Evolutionary conservation across 2,888 invertebrate genomes (phyloP).

Genomic region (Allolobophora icterica): DNA sequence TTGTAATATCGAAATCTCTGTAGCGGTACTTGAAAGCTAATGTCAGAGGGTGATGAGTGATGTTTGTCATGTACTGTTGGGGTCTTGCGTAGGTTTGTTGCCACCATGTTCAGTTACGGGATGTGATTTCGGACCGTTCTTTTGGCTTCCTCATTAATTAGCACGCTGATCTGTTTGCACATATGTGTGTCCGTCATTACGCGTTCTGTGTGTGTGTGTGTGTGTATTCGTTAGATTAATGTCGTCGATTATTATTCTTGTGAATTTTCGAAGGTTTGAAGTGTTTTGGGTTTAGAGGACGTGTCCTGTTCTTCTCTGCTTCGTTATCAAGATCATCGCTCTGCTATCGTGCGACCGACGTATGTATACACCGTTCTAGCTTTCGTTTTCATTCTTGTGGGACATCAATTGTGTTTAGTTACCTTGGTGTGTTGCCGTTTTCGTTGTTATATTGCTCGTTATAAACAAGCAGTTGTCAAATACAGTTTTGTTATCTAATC

Average conservation of each 20-base stretch:
- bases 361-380: neutral
- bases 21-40: too few relatives aligned
- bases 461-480: constrained; percentile 27
- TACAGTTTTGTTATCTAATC: constrained; percentile 26
- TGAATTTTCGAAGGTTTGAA: neutral
- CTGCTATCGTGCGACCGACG: constrained; percentile 4
- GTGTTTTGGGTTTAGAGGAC: constrained; percentile 13
- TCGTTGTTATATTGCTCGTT: constrained; percentile 20
- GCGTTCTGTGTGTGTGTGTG: neutral
- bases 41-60: neutral
- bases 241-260: constrained; percentile 7
- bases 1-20: too few relatives aligned
- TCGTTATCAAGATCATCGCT: neutral
- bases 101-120: neutral
- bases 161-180: neutral
- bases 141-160: neutral
- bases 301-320: neutral
- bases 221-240: constrained; percentile 7
- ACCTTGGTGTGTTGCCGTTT: constrained; percentile 28
- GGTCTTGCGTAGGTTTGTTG: neutral
- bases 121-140: neutral
- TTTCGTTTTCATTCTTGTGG: constrained; percentile 28
- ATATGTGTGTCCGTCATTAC: neutral
- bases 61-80: neutral
- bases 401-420: constrained; percentile 27